A percentile compares a stretch with the other conserved stretches of the same genome.
phyloP scores from a whole-genome alignment of 2,888 invertebrate genomes.

The Dryococelus australis region DNA sequence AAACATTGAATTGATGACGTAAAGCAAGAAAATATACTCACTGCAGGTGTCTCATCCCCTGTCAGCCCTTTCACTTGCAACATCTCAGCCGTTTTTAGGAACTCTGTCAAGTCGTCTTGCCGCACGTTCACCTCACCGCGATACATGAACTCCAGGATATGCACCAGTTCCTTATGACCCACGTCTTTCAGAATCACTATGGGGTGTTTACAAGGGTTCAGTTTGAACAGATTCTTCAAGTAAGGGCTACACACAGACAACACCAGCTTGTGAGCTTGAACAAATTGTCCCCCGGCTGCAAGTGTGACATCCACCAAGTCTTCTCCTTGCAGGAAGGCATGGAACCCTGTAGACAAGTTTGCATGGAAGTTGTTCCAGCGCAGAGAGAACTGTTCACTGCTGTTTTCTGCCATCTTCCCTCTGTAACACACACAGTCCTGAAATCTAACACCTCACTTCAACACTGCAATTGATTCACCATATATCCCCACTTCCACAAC shows the following conservation, averaged over 20 bases:
- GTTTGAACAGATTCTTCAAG: constrained; percentile 79
- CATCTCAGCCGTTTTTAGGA: constrained; percentile 76
- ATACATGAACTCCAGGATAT: constrained; percentile 76
- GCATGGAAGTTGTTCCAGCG: constrained; percentile 83
- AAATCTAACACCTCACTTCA: no score
- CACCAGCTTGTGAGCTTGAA: constrained; percentile 80
- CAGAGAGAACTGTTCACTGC: constrained; percentile 73
- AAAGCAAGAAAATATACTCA: no score
- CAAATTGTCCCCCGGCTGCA: constrained; percentile 78
- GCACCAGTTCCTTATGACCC: constrained; percentile 72
- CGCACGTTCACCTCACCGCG: constrained; percentile 76
- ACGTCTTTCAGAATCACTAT: constrained; percentile 74
- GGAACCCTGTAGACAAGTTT: constrained; percentile 76
- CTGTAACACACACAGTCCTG: no score
- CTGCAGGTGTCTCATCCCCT: constrained; percentile 51
- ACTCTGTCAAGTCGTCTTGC: constrained; percentile 74
- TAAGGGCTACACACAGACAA: constrained; percentile 81
- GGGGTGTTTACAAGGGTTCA: constrained; percentile 56
- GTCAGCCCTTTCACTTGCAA: constrained; percentile 76
- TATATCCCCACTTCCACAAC: no score
- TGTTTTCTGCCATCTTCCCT: constrained; percentile 38
- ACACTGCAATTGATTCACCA: no score
- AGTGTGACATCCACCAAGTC: constrained; percentile 80
- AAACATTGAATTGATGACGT: neutral
- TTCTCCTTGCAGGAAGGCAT: constrained; percentile 73